Base-by-base conservation (phyloP, 2,113 vertebrate species). In the Corydoras maculifer region DNA sequence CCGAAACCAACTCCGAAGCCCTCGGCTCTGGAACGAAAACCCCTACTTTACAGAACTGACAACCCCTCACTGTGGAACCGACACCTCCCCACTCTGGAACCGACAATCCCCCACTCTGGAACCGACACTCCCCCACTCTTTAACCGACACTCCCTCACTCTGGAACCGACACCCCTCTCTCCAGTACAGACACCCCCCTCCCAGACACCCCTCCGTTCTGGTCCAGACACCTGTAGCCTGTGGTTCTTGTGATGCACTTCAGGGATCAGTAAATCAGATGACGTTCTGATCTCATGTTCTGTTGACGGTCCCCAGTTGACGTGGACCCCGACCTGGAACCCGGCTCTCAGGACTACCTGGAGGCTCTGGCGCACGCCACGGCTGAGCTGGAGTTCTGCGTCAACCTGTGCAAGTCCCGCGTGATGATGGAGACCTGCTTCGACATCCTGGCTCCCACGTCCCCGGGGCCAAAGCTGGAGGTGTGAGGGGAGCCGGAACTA, bases 361-460 rank as follows among this genome's bases (percentile, higher is more conserved):
- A 82, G 79, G 91, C 91, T 69, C 87, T 96, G 88, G 92, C 90
- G 78, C 92, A 86, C 59, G 88, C 82, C 82, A 97, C 94, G 0
- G 91, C 86, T 0, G 92, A 93, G 43, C 87, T 96, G 76, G 91
- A 97, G 81, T 90, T 89, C 83, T 89, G 90, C 13, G 91, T 97
- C 65, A 94, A 91, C 80, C 85, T 96, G 75, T 96, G 93, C 91
- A 97, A 97, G 84, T 93, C 94, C 5, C 91, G 84, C 0, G 86
- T 98, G 82, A 96, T 97, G 94, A 94, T 97, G 88, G 94, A 97
- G 87, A 97, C 93, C 14, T 96, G 95, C 86, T 97, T 96, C 8
- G 95, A 97, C 84, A 89, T 94, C 13, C 78, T 89, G 1, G 57
- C 82, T 5, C 64, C 85, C 2, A 78, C 32, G 0, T 89, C 88